Conservation (phyloP, 2,888 invertebrate species). For the Maniola hyperantus region DNA sequence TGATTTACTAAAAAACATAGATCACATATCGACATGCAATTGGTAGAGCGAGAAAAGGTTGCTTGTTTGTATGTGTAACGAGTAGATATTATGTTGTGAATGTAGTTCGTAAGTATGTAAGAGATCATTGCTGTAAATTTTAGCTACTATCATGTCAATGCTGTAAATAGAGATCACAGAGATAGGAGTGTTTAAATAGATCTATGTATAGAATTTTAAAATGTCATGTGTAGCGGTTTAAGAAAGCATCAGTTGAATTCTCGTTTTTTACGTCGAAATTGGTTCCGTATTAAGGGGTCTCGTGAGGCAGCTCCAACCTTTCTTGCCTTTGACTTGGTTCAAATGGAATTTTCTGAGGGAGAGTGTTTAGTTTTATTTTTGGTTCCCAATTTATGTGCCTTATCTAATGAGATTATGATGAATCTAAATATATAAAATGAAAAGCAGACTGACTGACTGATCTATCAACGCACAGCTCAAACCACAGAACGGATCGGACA, state of each 20-base stretch:
- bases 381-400: too few species aligned
- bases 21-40: neutral
- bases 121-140: too few species aligned
- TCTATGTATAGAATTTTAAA: too few species aligned
- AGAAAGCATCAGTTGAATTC: conserved; percentile 13
- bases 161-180: neutral
- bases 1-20: conserved; percentile 3
- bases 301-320: neutral
- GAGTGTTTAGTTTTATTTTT: neutral
- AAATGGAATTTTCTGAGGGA: conserved; percentile 26
- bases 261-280: conserved; percentile 14
- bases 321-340: neutral
- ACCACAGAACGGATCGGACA: too few species aligned
- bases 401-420: too few species aligned
- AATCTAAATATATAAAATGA: too few species aligned
- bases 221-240: conserved; percentile 11
- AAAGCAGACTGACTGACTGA: too few species aligned
- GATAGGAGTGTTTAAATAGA: too few species aligned
- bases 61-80: neutral
- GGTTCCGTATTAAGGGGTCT: conserved; percentile 14
- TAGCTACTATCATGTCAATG: neutral
- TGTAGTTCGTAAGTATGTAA: too few species aligned
- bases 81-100: neutral
- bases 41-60: neutral
- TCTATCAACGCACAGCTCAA: too few species aligned